Percentiles rank a stretch among this genome's conserved stretches.
phyloP scores from a whole-genome alignment of 2,797 vertebrate genomes.

The Manis pentadactyla region DNA sequence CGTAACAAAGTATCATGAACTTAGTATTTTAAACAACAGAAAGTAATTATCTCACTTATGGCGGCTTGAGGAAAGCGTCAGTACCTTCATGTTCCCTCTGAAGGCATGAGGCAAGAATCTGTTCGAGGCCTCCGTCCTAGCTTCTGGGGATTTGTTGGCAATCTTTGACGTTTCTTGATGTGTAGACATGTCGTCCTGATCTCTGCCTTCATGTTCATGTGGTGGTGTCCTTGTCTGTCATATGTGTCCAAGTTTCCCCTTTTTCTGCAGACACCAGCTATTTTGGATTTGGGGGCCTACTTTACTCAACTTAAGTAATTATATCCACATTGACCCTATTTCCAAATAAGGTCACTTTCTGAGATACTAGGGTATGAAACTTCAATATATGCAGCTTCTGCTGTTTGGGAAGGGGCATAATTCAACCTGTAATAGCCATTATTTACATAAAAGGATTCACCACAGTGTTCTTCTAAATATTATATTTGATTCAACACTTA shows the following conservation, averaged over 20 bases:
- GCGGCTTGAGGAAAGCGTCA: not conserved
- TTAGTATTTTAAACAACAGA: not conserved
- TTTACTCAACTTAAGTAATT: not conserved
- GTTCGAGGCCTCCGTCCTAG: not conserved
- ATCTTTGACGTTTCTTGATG: not conserved
- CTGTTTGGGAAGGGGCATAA: not conserved
- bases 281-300: not conserved
- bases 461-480: not conserved
- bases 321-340: not conserved
- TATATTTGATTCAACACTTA: slow-evolving; percentile 15
- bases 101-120: not conserved
- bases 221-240: not conserved
- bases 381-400: not conserved
- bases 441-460: not conserved
- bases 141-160: not conserved
- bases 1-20: not conserved
- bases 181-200: not conserved
- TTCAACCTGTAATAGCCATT: not conserved
- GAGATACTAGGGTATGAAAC: not conserved
- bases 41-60: not conserved
- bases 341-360: not conserved
- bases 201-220: not conserved
- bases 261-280: not conserved
- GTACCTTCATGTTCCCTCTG: not conserved
- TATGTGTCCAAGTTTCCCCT: not conserved